Base-by-base conservation (phyloP, 2,113 vertebrate species). In the Trichomycterus rosablanca region DNA sequence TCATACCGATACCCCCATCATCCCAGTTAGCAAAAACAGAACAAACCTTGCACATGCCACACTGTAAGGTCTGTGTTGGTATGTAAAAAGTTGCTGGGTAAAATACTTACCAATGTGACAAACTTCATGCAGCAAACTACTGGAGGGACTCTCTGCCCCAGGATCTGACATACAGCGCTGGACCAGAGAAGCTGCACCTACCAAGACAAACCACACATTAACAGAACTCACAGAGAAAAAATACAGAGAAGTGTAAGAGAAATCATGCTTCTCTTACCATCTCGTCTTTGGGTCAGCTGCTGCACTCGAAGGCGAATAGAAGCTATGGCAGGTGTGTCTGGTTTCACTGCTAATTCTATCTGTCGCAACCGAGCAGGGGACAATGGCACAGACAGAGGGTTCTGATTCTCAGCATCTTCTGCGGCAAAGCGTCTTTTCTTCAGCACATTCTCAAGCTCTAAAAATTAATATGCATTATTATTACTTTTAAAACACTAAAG, bases 101-200 rank as follows among this genome's bases (percentile, higher is more conserved):
- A n/a, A n/a, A 37, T 65, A 10, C 75, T 79, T 48, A 87, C 84
- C 67, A 0, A 74, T 69, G 42, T 81, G 74, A 16, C 73, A 60
- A 22, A 73, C 43, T 15, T 71, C 64, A 24, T 14, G 43, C 11
- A 49, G 46, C 24, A 69, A 7, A 34, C 10, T 26, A 26, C 49
- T 3, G 1, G 70, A 57, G 12, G 63, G 66, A 16, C 35, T 46
- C 34, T 66, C 64, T 6, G 44, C 24, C 3, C 79, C 84, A 2
- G 84, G 81, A 60, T 84, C 84, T 1, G 82, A 84, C 60, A 80
- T 18, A 4, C 76, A 80, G 8, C 78, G 72, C 74, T 74, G 81
- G 4, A 73, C 32, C 54, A 73, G 55, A 20, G 65, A 63, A 45
- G 72, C 49, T 20, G 40, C 80, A 56, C 49, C 72, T 77, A 23